Evolutionary conservation across 2,888 invertebrate species (phyloP).

Genomic region (Drosophila leonis): DNA sequence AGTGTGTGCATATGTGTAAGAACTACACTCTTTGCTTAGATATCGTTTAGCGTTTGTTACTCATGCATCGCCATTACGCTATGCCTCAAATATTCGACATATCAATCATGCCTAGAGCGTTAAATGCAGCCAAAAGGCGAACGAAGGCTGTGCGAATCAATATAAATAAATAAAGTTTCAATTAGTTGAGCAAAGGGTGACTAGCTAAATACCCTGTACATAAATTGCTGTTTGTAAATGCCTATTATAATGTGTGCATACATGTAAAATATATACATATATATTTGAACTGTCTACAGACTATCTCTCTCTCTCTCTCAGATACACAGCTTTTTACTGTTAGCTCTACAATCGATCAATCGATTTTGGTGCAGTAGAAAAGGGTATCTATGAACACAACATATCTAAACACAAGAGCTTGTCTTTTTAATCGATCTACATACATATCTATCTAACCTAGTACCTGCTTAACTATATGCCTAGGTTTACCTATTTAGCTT

Average conservation of each 20-base stretch:
- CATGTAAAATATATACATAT: no score
- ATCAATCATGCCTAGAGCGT: constrained; percentile 31
- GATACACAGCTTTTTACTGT: no score
- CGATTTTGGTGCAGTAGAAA: no score
- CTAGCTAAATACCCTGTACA: constrained; percentile 4
- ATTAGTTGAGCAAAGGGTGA: neutral
- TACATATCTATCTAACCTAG: no score
- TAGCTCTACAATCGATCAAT: no score
- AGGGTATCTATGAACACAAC: no score
- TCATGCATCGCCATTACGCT: constrained; percentile 51
- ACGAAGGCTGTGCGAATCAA: constrained; percentile 6
- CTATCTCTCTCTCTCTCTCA: neutral
- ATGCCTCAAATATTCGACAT: constrained; percentile 30
- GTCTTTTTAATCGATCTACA: no score
- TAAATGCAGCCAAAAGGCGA: constrained; percentile 39
- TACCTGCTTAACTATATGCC: no score
- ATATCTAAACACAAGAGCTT: no score
- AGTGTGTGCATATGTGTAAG: constrained; percentile 16
- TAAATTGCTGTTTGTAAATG: neutral
- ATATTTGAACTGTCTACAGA: neutral
- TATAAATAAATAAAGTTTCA: constrained; percentile 7
- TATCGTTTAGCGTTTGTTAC: constrained; percentile 45
- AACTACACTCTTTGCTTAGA: constrained; percentile 27
- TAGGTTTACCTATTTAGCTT: neutral
- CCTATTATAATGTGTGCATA: neutral